Conservation (phyloP, 1,140 invertebrate genomes). For the Megathymus violae region DNA sequence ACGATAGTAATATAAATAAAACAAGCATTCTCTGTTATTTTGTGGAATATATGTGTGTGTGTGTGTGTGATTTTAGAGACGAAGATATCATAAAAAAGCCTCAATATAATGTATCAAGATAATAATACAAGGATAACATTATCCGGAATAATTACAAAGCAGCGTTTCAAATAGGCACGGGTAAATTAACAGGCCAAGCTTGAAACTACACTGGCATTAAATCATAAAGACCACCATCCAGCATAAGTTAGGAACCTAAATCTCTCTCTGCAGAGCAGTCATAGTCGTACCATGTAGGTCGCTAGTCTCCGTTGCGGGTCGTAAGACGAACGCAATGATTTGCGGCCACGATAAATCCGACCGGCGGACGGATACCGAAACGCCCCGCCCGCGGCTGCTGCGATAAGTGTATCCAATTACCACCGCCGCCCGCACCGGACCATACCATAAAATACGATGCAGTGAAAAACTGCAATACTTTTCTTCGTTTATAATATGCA, state of each 20-base stretch:
- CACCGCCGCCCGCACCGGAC: constrained; percentile 50
- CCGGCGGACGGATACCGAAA: constrained; percentile 55
- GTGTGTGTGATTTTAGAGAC: no score
- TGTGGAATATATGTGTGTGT: no score
- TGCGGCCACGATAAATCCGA: constrained; percentile 68
- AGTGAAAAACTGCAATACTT: constrained; percentile 11
- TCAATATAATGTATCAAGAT: no score
- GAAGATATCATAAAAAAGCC: no score
- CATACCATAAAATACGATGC: constrained; percentile 41
- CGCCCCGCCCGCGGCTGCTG: constrained; percentile 62
- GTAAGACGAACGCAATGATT: constrained; percentile 68
- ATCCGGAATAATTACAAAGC: no score
- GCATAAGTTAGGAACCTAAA: constrained; percentile 9
- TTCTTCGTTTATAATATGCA: neutral
- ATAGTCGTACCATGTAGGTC: constrained; percentile 31
- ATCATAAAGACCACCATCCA: constrained; percentile 16
- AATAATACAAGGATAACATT: no score
- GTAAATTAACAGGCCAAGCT: neutral
- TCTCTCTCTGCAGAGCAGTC: constrained; percentile 6
- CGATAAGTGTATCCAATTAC: constrained; percentile 78
- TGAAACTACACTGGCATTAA: constrained; percentile 1
- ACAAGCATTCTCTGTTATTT: no score
- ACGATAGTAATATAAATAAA: no score
- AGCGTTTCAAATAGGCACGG: no score
- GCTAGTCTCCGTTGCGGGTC: neutral